These are phyloP conservation scores for Subacronicta megacephala DNA, from an alignment of 2,888 invertebrate species.

Conservation along the genomic window DNA sequence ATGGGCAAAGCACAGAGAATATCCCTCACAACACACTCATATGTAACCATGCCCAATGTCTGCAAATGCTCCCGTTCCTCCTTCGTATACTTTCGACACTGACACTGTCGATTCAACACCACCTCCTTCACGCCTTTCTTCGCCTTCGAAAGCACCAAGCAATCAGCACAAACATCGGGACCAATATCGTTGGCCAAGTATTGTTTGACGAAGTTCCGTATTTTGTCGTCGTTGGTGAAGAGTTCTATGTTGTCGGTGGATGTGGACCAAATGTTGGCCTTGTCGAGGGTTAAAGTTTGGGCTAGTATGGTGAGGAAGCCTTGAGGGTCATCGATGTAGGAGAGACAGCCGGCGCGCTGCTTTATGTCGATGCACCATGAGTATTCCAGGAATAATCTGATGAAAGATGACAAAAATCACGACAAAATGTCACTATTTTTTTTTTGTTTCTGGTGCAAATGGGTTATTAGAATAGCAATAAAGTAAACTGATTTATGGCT, in stretches of 20 bases:
- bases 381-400: slow-evolving; percentile 91
- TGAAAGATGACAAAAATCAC: slow-evolving; percentile 22
- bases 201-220: slow-evolving; percentile 92
- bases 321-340: slow-evolving; percentile 95
- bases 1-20: slow-evolving; percentile 93
- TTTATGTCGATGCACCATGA: slow-evolving; percentile 95
- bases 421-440: too few relatives aligned
- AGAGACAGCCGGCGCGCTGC: slow-evolving; percentile 96
- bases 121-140: slow-evolving; percentile 63
- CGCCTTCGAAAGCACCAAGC: slow-evolving; percentile 61
- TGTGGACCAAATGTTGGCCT: slow-evolving; percentile 92
- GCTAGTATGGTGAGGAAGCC: slow-evolving; percentile 94
- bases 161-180: slow-evolving; percentile 65
- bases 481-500: too few relatives aligned
- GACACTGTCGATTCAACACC: slow-evolving; percentile 63
- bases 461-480: too few relatives aligned
- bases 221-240: slow-evolving; percentile 93
- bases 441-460: too few relatives aligned
- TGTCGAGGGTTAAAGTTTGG: slow-evolving; percentile 94
- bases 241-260: slow-evolving; percentile 92
- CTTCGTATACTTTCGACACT: slow-evolving; percentile 73
- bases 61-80: slow-evolving; percentile 89
- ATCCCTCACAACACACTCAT: slow-evolving; percentile 95
- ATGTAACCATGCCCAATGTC: slow-evolving; percentile 91
- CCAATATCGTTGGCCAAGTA: slow-evolving; percentile 84